Percentiles rank a stretch among this genome's conserved stretches.
Conservation (phyloP, 2,797 vertebrate genomes). For the Rhadinocentrus ornatus region DNA sequence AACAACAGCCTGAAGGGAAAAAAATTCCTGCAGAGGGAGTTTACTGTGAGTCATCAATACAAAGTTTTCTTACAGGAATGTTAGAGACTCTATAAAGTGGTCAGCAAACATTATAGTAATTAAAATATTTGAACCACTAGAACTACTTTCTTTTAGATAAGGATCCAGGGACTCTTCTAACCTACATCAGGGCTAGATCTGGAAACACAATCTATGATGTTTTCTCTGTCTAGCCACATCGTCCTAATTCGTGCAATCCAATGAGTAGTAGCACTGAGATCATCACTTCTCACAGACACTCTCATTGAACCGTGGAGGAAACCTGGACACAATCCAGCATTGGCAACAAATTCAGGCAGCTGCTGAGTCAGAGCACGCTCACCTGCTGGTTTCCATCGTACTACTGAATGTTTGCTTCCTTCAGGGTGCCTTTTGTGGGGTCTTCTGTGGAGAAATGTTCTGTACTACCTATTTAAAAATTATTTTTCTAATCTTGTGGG, state of each 20-base stretch:
- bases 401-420: slow-evolving; percentile 23
- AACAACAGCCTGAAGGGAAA: too few species aligned
- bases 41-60: too few species aligned
- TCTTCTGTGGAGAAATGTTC: slow-evolving; percentile 15
- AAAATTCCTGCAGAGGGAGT: too few species aligned
- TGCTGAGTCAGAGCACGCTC: slow-evolving; percentile 65
- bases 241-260: slow-evolving; percentile 16
- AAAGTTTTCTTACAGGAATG: too few species aligned
- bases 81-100: too few species aligned
- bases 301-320: slow-evolving; percentile 38
- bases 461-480: background rate
- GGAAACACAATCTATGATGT: slow-evolving; percentile 5
- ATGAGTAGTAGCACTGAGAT: slow-evolving; percentile 50
- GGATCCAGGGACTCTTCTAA: too few species aligned
- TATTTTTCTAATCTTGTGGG: background rate
- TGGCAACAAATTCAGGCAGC: slow-evolving; percentile 54
- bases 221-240: slow-evolving; percentile 24
- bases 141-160: too few species aligned
- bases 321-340: slow-evolving; percentile 49
- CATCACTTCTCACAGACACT: slow-evolving; percentile 31
- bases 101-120: too few species aligned
- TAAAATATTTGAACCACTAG: too few species aligned
- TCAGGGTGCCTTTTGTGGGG: slow-evolving; percentile 28
- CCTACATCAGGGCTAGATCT: background rate
- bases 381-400: slow-evolving; percentile 23